These are phyloP conservation scores for Pygoscelis antarcticus DNA, from an alignment of 2,113 vertebrate species.

Conservation along the genomic window DNA sequence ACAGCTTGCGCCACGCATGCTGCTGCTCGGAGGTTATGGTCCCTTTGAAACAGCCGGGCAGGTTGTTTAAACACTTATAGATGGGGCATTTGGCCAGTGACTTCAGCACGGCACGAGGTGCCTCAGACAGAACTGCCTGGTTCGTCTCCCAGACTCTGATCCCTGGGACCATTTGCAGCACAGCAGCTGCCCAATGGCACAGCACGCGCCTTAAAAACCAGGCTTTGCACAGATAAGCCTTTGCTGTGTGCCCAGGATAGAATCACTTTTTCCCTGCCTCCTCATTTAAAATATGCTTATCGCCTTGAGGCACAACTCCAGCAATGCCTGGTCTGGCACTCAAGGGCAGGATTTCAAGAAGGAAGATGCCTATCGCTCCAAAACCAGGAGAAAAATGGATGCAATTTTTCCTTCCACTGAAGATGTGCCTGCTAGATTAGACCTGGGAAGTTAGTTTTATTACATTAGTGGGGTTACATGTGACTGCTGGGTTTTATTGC, in stretches of 20 bases:
- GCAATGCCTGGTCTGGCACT: not conserved
- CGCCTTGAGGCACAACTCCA: not conserved
- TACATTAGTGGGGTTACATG: not conserved
- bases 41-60: not conserved
- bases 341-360: not conserved
- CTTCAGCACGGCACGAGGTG: not conserved
- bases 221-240: not conserved
- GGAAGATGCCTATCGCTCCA: not conserved
- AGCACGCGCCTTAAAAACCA: fast-evolving
- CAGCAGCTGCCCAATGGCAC: not conserved
- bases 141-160: not conserved
- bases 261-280: not conserved
- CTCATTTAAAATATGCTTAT: not conserved
- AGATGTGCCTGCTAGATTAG: not conserved
- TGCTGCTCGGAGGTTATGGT: not conserved
- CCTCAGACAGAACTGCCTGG: not conserved
- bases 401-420: not conserved
- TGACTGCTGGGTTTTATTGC: not conserved
- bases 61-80: not conserved
- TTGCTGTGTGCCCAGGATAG: not conserved
- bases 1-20: not conserved
- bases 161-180: not conserved
- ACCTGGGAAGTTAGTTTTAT: not conserved
- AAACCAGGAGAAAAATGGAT: not conserved
- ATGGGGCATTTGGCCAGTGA: fast-evolving